Percentiles rank a stretch among this genome's conserved stretches.
Evolutionary conservation across 2,797 vertebrate species (phyloP).

Genomic region (Alfaro cultratus): DNA sequence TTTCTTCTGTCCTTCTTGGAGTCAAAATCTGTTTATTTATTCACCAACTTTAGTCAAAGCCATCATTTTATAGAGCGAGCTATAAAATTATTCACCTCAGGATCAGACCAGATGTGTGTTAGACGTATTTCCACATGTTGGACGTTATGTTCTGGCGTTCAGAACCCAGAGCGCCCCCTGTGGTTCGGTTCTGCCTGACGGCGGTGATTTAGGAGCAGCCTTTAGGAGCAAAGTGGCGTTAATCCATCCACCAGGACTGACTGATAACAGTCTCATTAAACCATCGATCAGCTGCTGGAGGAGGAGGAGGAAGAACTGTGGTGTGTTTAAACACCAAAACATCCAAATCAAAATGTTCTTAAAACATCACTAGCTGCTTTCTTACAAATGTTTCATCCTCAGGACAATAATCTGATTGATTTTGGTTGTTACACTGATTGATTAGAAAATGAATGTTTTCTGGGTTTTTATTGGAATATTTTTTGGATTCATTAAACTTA

Average conservation of each 20-base stretch:
- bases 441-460: not conserved
- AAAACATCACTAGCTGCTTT: not conserved
- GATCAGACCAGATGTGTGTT: not conserved
- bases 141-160: slow-evolving; percentile 8
- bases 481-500: not conserved
- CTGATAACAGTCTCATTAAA: slow-evolving; percentile 71
- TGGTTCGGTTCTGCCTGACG: slow-evolving; percentile 27
- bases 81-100: not conserved
- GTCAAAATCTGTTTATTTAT: too few species aligned
- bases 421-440: not conserved
- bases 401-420: not conserved
- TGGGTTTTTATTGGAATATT: not conserved
- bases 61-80: not conserved
- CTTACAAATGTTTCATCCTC: not conserved
- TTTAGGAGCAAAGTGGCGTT: slow-evolving; percentile 62
- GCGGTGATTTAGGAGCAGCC: slow-evolving; percentile 63
- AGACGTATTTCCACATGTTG: not conserved
- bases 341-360: not conserved
- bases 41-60: not conserved
- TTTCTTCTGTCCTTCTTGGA: too few species aligned
- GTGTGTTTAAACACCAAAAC: not conserved
- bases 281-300: slow-evolving; percentile 51
- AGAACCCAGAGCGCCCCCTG: not conserved
- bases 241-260: slow-evolving; percentile 55
- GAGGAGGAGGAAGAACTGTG: not conserved